Evolutionary conservation across 1,140 invertebrate genomes (phyloP), one percentile per base, ranked within the genome.

Genomic region (Psilanteris sp.): DNA sequence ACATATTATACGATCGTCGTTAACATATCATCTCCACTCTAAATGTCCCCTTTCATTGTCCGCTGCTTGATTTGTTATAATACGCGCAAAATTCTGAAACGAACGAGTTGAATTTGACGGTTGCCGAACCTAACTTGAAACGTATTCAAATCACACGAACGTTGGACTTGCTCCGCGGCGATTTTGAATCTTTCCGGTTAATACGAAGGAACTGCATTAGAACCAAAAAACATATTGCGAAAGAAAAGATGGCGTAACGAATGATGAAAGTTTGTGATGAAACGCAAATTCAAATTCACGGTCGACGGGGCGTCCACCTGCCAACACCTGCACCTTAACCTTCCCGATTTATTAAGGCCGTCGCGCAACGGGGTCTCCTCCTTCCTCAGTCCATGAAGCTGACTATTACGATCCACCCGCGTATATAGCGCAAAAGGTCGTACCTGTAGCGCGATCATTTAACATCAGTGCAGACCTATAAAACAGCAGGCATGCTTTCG

Each of bases 401-500:
- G 44, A 48, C 76, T 54, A 78, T 78, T 79, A 79, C 66, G 24
- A 77, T 79, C 77, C 77, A 80, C 77, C 80, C 78, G 77, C 78
- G 78, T 78, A 57, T 68, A 70, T 36, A 39, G 59, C 55, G 72
- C 43, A 62, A 68, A 70, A 64, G 68, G 52, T 73, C 75, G 70
- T 67, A 48, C 55, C 73, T 70, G 73, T 29, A 48, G 26, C 37
- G 55, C 57, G 32, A 50, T 71, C 76, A 70, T 78, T 81, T 72
- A 74, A 78, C 71, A 77, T 64, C 64, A 72, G 50, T 46, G 62
- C 66, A 70, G 71, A 54, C 71, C 78, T 78, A 81, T 83, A 82
- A 83, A 84, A 82, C 81, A 84, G 83, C 83, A 70, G 81, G 83
- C 70, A 74, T 77, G 57, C 78, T 71, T 73, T 78, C 74, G 73